Evolutionary conservation across 2,113 vertebrate genomes (phyloP), one percentile per base, ranked within the genome.

Genomic region (Synodontis membranacea): DNA sequence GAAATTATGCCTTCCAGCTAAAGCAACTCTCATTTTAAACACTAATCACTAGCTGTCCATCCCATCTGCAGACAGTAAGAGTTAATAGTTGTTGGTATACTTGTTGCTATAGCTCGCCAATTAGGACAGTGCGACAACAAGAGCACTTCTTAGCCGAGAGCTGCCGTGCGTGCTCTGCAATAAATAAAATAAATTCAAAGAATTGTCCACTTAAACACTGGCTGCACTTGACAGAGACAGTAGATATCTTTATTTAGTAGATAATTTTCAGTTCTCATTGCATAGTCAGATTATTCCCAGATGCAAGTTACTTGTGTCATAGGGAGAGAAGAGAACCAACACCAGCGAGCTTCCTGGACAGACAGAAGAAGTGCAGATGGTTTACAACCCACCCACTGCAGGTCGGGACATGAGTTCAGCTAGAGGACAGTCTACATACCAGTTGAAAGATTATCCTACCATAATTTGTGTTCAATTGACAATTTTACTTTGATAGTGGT

Each of bases 341-440:
- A 82, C 56, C 23, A 85, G 39, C 31, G 25, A 34, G 11, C 19
- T 66, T 37, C 12, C 50, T 70, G 39, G 28, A 11, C 2, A 39
- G 42, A 42, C 31, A 15, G 28, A 70, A 66, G 46, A 12, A 23
- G 23, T 46, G 39, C 52, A 75, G 52, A 75, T 75, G 68, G 54
- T 46, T 58, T 72, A 74, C 37, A 66, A 31, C 17, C 56, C 64
- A 58, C 8, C 28, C 34, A 34, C 50, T 80, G 10, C 85, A 81
- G 79, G 52, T 86, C 78, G 75, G n/a, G 37, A 60, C 79, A 82
- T 17, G 66, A 86, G 42, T 74, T 86, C 66, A 75, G 39, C n/a
- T 74, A 62, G 25, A 75, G 80, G 79, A 62, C 68, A 86, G 52
- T 62, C 48, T 48, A 48, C 66, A 78, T 85, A 14, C 66, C 54